Evolutionary conservation across 37 sponge, comb jelly and placozoan species (phyloP), one percentile per base, ranked within the genome.

Genomic region (Trichoplax adhaerens): DNA sequence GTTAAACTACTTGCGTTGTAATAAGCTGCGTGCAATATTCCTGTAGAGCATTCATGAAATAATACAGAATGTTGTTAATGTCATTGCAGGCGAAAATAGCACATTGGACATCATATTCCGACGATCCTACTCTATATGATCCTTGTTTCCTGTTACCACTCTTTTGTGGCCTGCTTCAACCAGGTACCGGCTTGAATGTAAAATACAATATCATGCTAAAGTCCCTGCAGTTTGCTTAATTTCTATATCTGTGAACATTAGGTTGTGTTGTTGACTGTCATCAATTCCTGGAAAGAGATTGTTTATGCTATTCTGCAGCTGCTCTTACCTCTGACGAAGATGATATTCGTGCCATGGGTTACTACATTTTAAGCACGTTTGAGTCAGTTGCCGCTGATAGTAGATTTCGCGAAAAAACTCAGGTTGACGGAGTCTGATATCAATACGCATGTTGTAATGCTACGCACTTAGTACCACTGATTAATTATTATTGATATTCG

Each of bases 121-220:
- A 29, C 29, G 29, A 29, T 29, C 29, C 29, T 29, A 54, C 50
- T 6, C 1, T 79, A 1, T 89, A 85, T 77, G 86, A 89, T 57
- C 86, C 83, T 3, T 74, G 81, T 54, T 88, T 83, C 66, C 29
- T 88, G 59, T 77, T 88, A 12, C 88, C 88, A 1, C 70, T 88
- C 8, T 56, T 83, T 50, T 78, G 79, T 58, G 69, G 81, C 73
- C 66, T 76, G 29, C 65, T 88, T 57, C 70, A 77, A 1, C 65
- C 84, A 48, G 72, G 86, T 81, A 68, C 10, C 62, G 50, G 12
- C 3, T 8, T 5, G 7, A 56, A n/a, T 52, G 69, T 56, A 46
- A 53, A 29, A 29, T 29, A 29, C 29, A 29, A 29, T 29, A 29
- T 29, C 29, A 29, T 29, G 29, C 29, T 29, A 29, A 29, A 29